Conservation (phyloP, 2,888 invertebrate genomes). For the Hirtodrosophila alboralis region DNA sequence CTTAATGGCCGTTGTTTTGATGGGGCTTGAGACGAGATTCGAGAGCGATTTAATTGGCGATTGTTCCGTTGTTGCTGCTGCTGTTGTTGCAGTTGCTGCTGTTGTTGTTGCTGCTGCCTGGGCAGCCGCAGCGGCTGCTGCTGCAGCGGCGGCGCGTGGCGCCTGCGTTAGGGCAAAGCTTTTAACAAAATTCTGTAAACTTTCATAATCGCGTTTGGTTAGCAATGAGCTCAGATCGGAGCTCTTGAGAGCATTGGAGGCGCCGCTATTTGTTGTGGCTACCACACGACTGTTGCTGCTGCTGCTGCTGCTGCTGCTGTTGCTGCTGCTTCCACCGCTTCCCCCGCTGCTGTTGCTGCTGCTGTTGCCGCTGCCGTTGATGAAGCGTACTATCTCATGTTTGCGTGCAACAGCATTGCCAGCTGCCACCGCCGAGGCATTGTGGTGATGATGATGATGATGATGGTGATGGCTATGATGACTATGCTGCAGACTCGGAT, state of each 20-base stretch:
- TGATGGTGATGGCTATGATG: constrained; percentile 55
- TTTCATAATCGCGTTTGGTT: constrained; percentile 80
- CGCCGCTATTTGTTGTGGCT: too few relatives aligned
- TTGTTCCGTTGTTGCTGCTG: constrained; percentile 77
- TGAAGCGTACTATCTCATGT: constrained; percentile 26
- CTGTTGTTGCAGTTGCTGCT: constrained; percentile 13
- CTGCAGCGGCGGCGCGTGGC: constrained; percentile 35
- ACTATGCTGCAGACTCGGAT: constrained; percentile 69
- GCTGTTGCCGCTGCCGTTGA: not conserved
- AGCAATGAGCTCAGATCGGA: constrained; percentile 78
- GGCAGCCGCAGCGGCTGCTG: constrained; percentile 4
- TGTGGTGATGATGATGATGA: constrained; percentile 50
- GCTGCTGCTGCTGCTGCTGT: constrained; percentile 1
- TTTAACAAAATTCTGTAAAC: constrained; percentile 81
- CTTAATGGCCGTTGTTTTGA: constrained; percentile 82
- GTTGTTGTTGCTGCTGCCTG: constrained; percentile 20
- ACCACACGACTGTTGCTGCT: constrained; percentile 13
- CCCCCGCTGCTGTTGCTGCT: not conserved
- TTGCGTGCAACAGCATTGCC: constrained; percentile 54
- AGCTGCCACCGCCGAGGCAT: constrained; percentile 65
- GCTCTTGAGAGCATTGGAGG: too few relatives aligned
- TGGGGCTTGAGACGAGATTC: constrained; percentile 87
- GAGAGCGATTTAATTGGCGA: constrained; percentile 88
- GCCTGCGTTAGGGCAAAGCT: constrained; percentile 77
- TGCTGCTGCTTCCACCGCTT: not conserved